phyloP scores from a whole-genome alignment of 2,113 vertebrate species.

The Salvelinus fontinalis region DNA sequence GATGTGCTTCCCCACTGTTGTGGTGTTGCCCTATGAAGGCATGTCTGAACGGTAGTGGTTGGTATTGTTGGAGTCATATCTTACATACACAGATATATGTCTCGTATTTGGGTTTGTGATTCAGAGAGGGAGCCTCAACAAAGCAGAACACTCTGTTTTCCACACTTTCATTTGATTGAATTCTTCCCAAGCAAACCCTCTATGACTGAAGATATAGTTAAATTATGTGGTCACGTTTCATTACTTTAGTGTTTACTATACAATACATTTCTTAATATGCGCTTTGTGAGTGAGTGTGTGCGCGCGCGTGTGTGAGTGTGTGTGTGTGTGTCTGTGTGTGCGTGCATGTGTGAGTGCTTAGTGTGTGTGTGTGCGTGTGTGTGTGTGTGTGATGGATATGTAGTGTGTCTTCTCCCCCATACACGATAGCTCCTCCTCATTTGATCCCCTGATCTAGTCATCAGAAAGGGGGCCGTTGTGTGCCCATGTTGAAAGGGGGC shows the following conservation, averaged over 20 bases:
- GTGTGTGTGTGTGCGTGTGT: constrained; percentile 9
- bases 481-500: too few relatives aligned
- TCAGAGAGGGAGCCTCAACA: constrained; percentile 44
- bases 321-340: constrained; percentile 15
- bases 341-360: constrained; percentile 12
- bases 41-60: not conserved
- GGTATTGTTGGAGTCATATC: not conserved
- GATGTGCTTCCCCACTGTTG: not conserved
- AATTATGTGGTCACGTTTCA: constrained; percentile 58
- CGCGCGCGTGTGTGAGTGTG: constrained; percentile 12
- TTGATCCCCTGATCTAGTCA: constrained; percentile 64
- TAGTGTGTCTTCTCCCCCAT: not conserved
- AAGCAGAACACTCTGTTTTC: constrained; percentile 38
- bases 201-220: constrained; percentile 33
- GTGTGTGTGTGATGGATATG: not conserved
- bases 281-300: constrained; percentile 21
- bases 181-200: constrained; percentile 47
- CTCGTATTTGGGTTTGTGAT: constrained; percentile 48
- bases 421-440: constrained; percentile 3
- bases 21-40: not conserved
- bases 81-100: not conserved
- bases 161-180: constrained; percentile 40
- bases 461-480: constrained; percentile 48
- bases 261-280: constrained; percentile 54
- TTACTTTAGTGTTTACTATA: constrained; percentile 59